Base-by-base conservation (phyloP, 2,888 invertebrate species). In the Mechanitis messenoides region DNA sequence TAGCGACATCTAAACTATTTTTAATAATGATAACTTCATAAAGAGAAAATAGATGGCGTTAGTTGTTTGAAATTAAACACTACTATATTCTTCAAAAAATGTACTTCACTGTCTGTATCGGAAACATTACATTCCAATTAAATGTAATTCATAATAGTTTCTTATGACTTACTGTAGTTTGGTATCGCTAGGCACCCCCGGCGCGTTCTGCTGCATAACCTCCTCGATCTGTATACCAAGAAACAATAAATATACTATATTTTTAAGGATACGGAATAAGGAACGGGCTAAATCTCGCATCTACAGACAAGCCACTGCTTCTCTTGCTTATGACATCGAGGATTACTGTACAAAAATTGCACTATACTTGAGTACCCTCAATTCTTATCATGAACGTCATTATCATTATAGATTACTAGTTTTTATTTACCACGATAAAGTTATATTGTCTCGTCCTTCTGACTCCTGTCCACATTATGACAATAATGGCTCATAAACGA, bases 151-250 rank as follows among this genome's bases (percentile, higher is more conserved):
- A n/a, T 50, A 50, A 28, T 28, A 50, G 20, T 7, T 6, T 5
- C 6, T 6, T n/a, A 6, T 7, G 50, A 83, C 87, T 84, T 78
- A 88, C 89, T 80, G 80, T 45, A 77, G 72, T 75, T 82, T 83
- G 64, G 76, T 73, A 72, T 80, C 83, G 75, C 72, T 78, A 80
- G 89, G 88, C 89, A 85, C 88, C 87, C 74, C 76, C 64, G 88
- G 89, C 85, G 82, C 87, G 87, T 77, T 87, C 80, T 87, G 83
- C 84, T 89, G 89, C 89, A 90, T 90, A 84, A 88, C 89, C 89
- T 88, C 88, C 81, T 87, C 86, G 83, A 88, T 85, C 89, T 89
- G 56, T 83, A 82, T 69, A 64, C 56, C 56, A 74, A 78, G 62
- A 66, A 42, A 67, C 67, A 55, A 61, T 11, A 20, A 28, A 55